Base-by-base conservation (phyloP, 1,140 invertebrate genomes). In the Drosophila dunni region DNA sequence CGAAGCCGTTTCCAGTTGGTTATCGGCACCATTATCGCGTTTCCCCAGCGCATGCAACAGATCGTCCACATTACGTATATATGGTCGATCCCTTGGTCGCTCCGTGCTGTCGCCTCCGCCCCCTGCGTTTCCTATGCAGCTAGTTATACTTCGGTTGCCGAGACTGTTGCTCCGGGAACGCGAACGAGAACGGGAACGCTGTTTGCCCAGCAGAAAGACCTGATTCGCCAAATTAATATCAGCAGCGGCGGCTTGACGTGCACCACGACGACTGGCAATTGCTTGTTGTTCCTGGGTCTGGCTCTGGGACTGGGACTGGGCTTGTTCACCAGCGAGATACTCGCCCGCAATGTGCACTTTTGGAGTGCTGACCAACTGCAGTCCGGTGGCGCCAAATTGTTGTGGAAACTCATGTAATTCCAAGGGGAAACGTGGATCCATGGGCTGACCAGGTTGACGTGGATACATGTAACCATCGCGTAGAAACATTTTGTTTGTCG, bases 401-500 rank as follows among this genome's bases (percentile, higher is more conserved):
- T 91, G 73, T 0, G 91, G 91, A 50, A 92, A 92, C 24, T 92
- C 90, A 46, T 92, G 91, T 29, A 92, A 46, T 29, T 92, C 91
- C 40, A 91, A 79, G 13, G 91, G 91, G 36, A 79, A 92, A 20
- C 91, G 79, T 1, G 91, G 91, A 79, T 92, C 91, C 88, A 92
- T 92, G 2, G 90, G 64, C 56, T 92, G 91, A 7, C 91, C 91
- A 8, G 91, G 84, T 36, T 92, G 91, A 7, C 91, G 88, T 2
- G 91, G 91, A 68, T 92, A 92, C 91, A 92, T 92, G 57, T 91
- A 92, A 4, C 79, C 90, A 42, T 92, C 91, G 34, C 91, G 91
- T 8, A 92, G 61, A 46, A 92, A 92, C 90, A 92, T 80, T 81
- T 91, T 91, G 15, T 64, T 81, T n/a, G 91, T 91, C 11, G 91